Conservation (phyloP, 1,140 invertebrate genomes). For the Mya arenaria region DNA sequence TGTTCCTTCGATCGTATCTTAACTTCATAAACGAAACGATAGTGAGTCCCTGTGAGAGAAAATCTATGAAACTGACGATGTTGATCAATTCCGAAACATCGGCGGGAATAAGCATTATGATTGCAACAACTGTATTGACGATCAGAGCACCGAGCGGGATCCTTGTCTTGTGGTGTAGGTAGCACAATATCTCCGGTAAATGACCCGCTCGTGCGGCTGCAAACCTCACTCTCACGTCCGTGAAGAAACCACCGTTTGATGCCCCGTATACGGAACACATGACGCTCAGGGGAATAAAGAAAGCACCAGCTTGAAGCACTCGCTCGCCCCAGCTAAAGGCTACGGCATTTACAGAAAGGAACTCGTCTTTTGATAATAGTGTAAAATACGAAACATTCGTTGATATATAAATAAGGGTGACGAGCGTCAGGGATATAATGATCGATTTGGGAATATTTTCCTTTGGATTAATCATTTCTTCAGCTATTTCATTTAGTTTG, state of each 20-base stretch:
- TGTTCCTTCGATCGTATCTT: not conserved
- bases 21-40: not conserved
- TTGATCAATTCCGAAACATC: slow-evolving; percentile 18
- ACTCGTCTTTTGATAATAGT: slow-evolving; percentile 23
- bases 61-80: slow-evolving; percentile 15
- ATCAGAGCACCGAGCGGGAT: slow-evolving; percentile 18
- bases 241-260: slow-evolving; percentile 32
- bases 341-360: slow-evolving; percentile 5
- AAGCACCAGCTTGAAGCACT: not conserved
- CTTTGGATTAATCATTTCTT: slow-evolving; percentile 11
- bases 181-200: slow-evolving; percentile 39
- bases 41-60: not conserved
- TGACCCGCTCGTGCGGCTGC: slow-evolving; percentile 43
- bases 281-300: slow-evolving; percentile 28
- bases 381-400: slow-evolving; percentile 44
- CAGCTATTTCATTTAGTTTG: slow-evolving; percentile 13
- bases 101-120: slow-evolving; percentile 8
- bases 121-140: not conserved
- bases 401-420: slow-evolving; percentile 33
- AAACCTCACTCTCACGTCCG: slow-evolving; percentile 1
- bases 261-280: slow-evolving; percentile 25
- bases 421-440: slow-evolving; percentile 6
- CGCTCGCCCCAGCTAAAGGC: slow-evolving; percentile 13
- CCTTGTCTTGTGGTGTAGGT: slow-evolving; percentile 9
- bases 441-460: slow-evolving; percentile 32